A percentile compares a stretch with the other conserved stretches of the same genome.
Evolutionary conservation across 2,797 vertebrate species (phyloP).

Genomic region (Okamejei kenojei): DNA sequence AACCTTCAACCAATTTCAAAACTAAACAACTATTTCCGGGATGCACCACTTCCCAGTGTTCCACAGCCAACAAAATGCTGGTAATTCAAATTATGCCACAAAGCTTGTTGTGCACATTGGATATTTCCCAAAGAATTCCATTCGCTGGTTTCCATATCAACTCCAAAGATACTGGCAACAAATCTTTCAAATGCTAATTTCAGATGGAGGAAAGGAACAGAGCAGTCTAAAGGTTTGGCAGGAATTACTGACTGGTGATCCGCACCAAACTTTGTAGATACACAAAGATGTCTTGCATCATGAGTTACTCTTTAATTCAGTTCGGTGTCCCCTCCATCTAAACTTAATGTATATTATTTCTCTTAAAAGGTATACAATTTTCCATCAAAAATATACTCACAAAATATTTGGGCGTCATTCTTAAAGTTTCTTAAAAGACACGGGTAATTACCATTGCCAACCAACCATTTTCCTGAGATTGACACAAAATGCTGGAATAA

Average conservation of each 20-base stretch:
- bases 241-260: not conserved
- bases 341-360: too few relatives aligned
- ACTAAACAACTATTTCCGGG: not conserved
- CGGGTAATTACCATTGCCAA: not conserved
- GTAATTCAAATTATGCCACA: not conserved
- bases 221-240: not conserved
- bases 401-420: not conserved
- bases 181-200: not conserved
- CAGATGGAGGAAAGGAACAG: not conserved
- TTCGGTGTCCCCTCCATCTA: not conserved
- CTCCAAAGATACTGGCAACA: not conserved
- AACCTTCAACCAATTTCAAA: not conserved
- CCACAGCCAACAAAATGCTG: not conserved
- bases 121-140: not conserved
- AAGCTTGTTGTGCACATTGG: not conserved
- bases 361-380: not conserved
- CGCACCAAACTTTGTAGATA: not conserved
- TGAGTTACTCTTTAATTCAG: not conserved
- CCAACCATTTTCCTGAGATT: not conserved
- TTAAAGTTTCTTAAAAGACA: not conserved
- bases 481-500: too few relatives aligned
- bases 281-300: not conserved
- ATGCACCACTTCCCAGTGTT: not conserved
- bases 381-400: not conserved
- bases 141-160: not conserved